These are phyloP conservation scores for Quadriops clusia DNA, from an alignment of 2,888 invertebrate genomes.

Conservation along the genomic window DNA sequence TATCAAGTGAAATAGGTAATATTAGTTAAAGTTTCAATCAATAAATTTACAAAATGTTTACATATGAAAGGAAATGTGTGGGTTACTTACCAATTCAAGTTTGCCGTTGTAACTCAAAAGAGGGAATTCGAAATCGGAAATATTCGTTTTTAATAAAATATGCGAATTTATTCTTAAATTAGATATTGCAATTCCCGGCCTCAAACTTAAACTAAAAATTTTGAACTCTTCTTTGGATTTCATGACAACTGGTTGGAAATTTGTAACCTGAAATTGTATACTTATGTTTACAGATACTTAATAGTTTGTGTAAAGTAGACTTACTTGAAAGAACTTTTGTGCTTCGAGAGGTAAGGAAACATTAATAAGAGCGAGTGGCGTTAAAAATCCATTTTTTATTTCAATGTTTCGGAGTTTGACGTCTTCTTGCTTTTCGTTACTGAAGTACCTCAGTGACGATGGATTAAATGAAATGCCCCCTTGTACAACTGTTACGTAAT, in stretches of 20 bases:
- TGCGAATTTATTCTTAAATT: constrained; percentile 49
- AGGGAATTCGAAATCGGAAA: constrained; percentile 58
- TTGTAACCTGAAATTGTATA: constrained; percentile 40
- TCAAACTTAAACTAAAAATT: constrained; percentile 46
- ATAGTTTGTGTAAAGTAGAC: constrained; percentile 10
- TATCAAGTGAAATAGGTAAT: neutral
- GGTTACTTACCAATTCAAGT: constrained; percentile 42
- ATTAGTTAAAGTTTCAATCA: neutral
- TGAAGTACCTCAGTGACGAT: constrained; percentile 41
- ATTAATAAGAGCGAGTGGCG: constrained; percentile 61
- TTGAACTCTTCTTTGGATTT: constrained; percentile 45
- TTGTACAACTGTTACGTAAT: constrained; percentile 46
- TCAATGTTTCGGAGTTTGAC: constrained; percentile 34
- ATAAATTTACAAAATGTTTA: constrained; percentile 1
- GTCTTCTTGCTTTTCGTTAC: constrained; percentile 38
- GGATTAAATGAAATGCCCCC: constrained; percentile 47
- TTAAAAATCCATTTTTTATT: constrained; percentile 61
- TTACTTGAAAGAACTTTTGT: constrained; percentile 48
- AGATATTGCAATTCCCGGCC: constrained; percentile 37
- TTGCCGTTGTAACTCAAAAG: constrained; percentile 63
- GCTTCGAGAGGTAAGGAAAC: constrained; percentile 52
- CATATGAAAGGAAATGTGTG: neutral
- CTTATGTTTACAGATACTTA: constrained; percentile 3
- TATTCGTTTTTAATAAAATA: constrained; percentile 59
- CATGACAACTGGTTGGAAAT: constrained; percentile 48